These are phyloP conservation scores for Saccopteryx bilineata DNA, from an alignment of 2,113 vertebrate genomes.

Conservation along the genomic window DNA sequence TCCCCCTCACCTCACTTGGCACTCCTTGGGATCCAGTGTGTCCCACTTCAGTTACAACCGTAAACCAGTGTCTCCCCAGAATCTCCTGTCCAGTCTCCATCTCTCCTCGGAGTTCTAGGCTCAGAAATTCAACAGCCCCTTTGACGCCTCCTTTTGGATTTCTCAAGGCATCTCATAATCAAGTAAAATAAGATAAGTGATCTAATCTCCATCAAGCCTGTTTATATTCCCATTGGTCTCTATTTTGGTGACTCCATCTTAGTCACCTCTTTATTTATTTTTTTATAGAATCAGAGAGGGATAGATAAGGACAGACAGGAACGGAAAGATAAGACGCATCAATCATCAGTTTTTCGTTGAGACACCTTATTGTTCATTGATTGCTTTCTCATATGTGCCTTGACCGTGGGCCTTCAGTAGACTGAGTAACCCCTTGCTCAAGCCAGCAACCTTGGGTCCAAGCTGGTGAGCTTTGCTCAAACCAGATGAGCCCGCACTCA, in stretches of 20 bases:
- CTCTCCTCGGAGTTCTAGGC: not conserved
- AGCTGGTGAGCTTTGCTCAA: too few species aligned
- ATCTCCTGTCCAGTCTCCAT: not conserved
- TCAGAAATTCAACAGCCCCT: not conserved
- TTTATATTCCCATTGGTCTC: not conserved
- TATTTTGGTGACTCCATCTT: not conserved
- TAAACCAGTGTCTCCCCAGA: not conserved
- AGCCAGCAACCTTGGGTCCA: too few species aligned
- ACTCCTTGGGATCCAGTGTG: not conserved
- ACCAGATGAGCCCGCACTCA: too few species aligned
- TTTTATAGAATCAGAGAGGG: too few species aligned
- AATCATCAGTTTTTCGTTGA: too few species aligned
- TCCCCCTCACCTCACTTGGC: not conserved
- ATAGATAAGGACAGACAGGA: too few species aligned
- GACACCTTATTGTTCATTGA: too few species aligned
- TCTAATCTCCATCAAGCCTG: not conserved
- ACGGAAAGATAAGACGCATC: too few species aligned
- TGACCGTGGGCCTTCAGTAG: too few species aligned
- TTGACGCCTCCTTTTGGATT: not conserved
- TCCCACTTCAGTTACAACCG: not conserved
- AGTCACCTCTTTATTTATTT: not conserved
- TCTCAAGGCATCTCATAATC: conserved; percentile 26
- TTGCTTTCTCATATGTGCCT: too few species aligned
- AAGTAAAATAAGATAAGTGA: not conserved
- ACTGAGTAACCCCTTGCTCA: too few species aligned